These are phyloP conservation scores for Bombus polaris DNA, from an alignment of 1,140 invertebrate genomes.

Conservation along the genomic window DNA sequence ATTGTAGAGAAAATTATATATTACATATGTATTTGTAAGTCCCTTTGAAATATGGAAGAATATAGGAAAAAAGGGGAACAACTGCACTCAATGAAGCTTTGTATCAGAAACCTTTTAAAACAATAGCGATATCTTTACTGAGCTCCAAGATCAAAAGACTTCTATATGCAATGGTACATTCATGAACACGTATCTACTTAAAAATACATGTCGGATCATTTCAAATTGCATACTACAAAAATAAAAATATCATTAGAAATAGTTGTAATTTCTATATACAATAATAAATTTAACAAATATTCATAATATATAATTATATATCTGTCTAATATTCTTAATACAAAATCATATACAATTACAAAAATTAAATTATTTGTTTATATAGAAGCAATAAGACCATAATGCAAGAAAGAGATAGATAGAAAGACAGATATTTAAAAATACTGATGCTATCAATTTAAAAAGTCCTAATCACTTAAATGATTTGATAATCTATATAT, in stretches of 20 bases:
- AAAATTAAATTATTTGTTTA: neutral
- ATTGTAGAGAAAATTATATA: neutral
- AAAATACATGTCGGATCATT: neutral
- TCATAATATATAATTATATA: neutral
- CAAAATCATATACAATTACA: neutral
- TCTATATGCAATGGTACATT: neutral
- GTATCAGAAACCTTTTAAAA: constrained; percentile 15
- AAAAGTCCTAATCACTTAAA: neutral
- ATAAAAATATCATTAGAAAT: neutral
- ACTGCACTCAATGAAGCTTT: constrained; percentile 31
- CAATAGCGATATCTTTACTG: constrained; percentile 23
- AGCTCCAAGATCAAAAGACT: constrained; percentile 8
- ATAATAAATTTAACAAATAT: neutral
- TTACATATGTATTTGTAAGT: neutral
- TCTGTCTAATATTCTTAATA: neutral
- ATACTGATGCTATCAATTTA: neutral
- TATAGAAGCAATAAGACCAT: neutral
- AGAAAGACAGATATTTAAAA: neutral
- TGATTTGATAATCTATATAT: constrained; percentile 15
- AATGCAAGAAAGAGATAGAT: neutral
- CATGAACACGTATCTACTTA: neutral
- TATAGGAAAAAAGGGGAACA: neutral
- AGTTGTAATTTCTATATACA: neutral
- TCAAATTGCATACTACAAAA: neutral
- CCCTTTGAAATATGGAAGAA: neutral